Base-by-base conservation (phyloP, 2,797 vertebrate genomes). In the Otus scops region DNA sequence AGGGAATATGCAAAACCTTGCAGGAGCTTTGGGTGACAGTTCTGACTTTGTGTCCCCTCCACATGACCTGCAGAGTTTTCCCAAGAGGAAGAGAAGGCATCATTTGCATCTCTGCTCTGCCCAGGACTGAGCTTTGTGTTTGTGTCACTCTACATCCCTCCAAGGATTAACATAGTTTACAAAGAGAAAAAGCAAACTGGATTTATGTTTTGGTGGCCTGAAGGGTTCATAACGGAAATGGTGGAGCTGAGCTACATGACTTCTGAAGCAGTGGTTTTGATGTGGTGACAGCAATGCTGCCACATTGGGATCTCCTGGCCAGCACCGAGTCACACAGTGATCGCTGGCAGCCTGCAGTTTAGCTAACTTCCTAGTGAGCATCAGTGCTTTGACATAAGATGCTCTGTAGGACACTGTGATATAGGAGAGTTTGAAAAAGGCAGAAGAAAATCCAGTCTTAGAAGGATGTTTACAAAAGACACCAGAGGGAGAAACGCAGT, bases 261-360 rank as follows among this genome's bases (percentile, higher is more conserved):
- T 50, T 68, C 70, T 54, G 63, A 87, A 89, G 85, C 34, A 70
- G 32, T 79, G 51, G 22, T 38, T 88, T 87, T 73, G 74, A 75
- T 51, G 28, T 2, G 6, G 47, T 34, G 80, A 47, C 45, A 82
- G 54, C 77, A 78, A 10, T 48, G 30, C 48, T 10, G 3, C 30
- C 36, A 56, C 39, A 32, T 48, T 30, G 50, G 34, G 28, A 47
- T 30, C 43, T 79, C 59, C 92, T 84, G 51, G 47, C 64, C 67
- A 76, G 75, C 17, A 32, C 43, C 1, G 1, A 13, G 60, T 67
- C 75, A 86, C 0, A 0, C 71, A 59, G 24, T 23, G 26, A 68
- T 24, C 0, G 2, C 38, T 34, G 70, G 41, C 71, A 90, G 68
- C 48, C 79, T 53, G 39, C 45, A 59, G 59, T 47, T 79, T 50